These are phyloP conservation scores for Diaprepes abbreviatus DNA, from an alignment of 2,888 invertebrate species.

Conservation along the genomic window DNA sequence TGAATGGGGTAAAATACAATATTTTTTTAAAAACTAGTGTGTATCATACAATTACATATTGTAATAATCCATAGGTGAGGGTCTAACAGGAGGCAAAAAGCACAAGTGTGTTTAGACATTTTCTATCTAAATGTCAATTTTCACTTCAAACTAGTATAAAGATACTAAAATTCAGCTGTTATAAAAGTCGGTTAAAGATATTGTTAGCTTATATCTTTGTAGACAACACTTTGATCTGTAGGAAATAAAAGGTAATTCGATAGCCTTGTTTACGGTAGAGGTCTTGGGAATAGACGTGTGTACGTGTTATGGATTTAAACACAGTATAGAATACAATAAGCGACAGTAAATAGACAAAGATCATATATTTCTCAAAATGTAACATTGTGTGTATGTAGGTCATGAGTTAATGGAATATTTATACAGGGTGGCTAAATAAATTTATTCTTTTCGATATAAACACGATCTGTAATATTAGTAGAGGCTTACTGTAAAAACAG, in stretches of 20 bases:
- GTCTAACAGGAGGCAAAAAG: no score
- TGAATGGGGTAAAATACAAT: no score
- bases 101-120: no score
- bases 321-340: conserved; percentile 27
- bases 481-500: no score
- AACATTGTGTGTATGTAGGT: not conserved
- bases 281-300: conserved; percentile 20
- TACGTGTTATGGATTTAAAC: conserved; percentile 32
- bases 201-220: conserved; percentile 4
- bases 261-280: conserved; percentile 33
- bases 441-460: no score
- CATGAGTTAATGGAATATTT: not conserved
- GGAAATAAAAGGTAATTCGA: conserved; percentile 35
- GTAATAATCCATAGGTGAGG: no score
- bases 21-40: no score
- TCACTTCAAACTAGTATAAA: not conserved
- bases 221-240: conserved; percentile 29
- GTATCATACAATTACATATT: no score
- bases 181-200: not conserved
- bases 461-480: no score
- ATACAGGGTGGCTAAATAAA: no score
- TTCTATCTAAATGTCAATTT: no score
- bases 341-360: conserved; percentile 23
- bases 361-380: conserved; percentile 18
- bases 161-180: not conserved